A percentile compares a stretch with the other conserved stretches of the same genome.
Conservation (phyloP, 2,113 vertebrate genomes). For the Larimichthys crocea region DNA sequence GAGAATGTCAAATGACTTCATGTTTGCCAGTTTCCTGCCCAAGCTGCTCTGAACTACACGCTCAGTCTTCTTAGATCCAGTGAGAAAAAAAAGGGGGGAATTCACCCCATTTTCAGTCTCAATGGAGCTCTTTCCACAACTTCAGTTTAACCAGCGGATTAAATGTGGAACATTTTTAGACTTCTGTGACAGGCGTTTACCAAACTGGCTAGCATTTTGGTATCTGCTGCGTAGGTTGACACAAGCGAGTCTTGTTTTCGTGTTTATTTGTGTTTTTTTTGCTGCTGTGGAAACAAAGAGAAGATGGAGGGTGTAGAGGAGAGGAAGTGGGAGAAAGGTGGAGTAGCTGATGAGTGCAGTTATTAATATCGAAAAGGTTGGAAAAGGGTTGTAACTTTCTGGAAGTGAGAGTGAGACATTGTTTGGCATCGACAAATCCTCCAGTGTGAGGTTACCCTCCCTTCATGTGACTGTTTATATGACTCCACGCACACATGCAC, state of each 20-base stretch:
- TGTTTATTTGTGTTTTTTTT: conserved; percentile 60
- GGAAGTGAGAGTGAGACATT: conserved; percentile 60
- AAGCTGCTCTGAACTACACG: conserved; percentile 22
- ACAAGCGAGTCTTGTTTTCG: conserved; percentile 63
- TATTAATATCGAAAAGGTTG: conserved; percentile 27
- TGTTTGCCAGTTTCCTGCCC: conserved; percentile 61
- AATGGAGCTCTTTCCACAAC: conserved; percentile 45
- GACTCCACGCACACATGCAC: neutral
- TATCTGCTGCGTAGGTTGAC: conserved; percentile 38
- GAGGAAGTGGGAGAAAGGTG: conserved; percentile 48
- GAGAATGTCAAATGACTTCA: conserved; percentile 65
- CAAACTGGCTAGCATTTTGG: conserved; percentile 25
- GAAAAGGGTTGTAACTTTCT: conserved; percentile 47
- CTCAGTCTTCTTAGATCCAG: conserved; percentile 37
- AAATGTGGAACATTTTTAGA: conserved; percentile 52
- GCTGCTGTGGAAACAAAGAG: conserved; percentile 68
- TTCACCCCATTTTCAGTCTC: conserved; percentile 1
- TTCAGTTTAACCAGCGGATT: conserved; percentile 9
- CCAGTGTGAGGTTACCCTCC: neutral
- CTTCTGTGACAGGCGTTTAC: neutral
- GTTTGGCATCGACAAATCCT: conserved; percentile 44
- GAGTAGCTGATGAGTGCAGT: neutral
- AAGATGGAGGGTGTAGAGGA: conserved; percentile 20
- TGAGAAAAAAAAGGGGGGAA: conserved; percentile 16
- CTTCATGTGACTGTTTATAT: neutral